Evolutionary conservation across 1,140 invertebrate species (phyloP).

Genomic region (Carposina sasakii): DNA sequence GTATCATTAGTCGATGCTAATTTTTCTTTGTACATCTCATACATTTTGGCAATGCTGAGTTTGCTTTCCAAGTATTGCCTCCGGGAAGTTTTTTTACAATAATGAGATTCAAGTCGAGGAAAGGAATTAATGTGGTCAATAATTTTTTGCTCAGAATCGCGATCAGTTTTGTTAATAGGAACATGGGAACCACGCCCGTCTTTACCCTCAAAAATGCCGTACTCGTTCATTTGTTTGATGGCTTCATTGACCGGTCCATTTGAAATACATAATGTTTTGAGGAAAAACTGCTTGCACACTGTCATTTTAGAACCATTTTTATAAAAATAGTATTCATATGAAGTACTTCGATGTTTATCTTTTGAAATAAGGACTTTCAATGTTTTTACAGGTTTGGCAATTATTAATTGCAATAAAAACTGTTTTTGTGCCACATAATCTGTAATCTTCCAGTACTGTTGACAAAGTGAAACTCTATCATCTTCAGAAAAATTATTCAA

Average conservation of each 20-base stretch:
- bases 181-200: slow-evolving; percentile 22
- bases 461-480: too few species aligned
- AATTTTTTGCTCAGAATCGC: slow-evolving; percentile 17
- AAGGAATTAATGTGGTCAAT: slow-evolving; percentile 22
- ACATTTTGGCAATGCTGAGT: slow-evolving; percentile 19
- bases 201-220: slow-evolving; percentile 17
- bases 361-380: too few species aligned
- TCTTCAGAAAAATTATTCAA: too few species aligned
- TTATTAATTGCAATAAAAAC: too few species aligned
- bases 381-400: too few species aligned
- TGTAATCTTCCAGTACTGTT: too few species aligned
- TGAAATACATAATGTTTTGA: slow-evolving; percentile 22
- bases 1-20: background rate
- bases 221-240: slow-evolving; percentile 16
- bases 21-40: slow-evolving; percentile 12
- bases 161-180: slow-evolving; percentile 20
- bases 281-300: slow-evolving; percentile 24
- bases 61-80: slow-evolving; percentile 20
- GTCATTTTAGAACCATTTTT: too few species aligned
- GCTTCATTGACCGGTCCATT: slow-evolving; percentile 21
- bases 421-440: too few species aligned
- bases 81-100: slow-evolving; percentile 13
- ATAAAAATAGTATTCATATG: too few species aligned
- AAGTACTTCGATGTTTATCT: too few species aligned
- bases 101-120: slow-evolving; percentile 21